Conservation (phyloP, 1,140 invertebrate genomes). For the Drosophila tani region DNA sequence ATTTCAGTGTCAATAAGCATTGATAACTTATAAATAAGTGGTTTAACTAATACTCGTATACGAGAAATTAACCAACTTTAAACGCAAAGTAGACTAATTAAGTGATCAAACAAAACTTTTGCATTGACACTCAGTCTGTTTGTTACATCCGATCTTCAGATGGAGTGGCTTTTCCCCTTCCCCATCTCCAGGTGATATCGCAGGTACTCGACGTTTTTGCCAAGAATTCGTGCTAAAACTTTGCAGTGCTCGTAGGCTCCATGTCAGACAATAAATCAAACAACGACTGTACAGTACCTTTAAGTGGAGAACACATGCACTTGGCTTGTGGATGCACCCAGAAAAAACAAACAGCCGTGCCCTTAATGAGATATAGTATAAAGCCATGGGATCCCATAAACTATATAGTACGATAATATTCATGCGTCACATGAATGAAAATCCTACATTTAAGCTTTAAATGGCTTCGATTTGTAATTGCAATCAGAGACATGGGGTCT, state of each 20-base stretch:
- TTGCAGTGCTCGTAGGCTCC: constrained; percentile 1
- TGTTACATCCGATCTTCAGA: not conserved
- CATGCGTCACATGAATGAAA: constrained; percentile 25
- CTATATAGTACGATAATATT: not conserved
- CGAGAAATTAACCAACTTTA: not conserved
- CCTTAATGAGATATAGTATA: not conserved
- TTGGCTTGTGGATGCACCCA: not conserved
- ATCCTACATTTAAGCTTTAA: constrained; percentile 4
- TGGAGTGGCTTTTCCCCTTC: not conserved
- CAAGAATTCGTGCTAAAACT: constrained; percentile 1
- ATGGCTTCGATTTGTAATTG: constrained; percentile 17
- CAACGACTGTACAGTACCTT: not conserved
- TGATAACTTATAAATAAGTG: not conserved
- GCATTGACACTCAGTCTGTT: not conserved
- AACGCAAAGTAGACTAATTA: not conserved
- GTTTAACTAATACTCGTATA: not conserved
- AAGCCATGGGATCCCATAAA: not conserved
- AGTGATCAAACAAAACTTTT: constrained; percentile 6
- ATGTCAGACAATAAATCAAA: constrained; percentile 11
- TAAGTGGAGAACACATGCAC: constrained; percentile 12
- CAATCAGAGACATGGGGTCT: constrained; percentile 15
- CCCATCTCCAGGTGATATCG: not conserved
- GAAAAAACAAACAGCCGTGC: constrained; percentile 1
- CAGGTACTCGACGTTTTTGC: constrained; percentile 7
- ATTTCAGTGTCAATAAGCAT: not conserved